Percentiles rank a stretch among this genome's conserved stretches.
Evolutionary conservation across 2,797 vertebrate genomes (phyloP).

Genomic region (Benthosema pterotum): DNA sequence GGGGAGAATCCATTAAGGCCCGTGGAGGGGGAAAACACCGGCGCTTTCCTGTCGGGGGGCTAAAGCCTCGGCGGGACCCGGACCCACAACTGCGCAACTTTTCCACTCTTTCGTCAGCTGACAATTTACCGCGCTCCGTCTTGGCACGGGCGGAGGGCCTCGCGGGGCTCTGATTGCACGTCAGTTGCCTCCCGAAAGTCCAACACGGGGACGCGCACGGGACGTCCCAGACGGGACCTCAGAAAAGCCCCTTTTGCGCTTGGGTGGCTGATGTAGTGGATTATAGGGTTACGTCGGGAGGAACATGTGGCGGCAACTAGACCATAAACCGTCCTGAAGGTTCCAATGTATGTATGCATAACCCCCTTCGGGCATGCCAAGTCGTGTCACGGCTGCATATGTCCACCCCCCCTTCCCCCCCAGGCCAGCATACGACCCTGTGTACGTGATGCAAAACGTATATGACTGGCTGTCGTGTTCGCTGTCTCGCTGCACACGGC

Average conservation of each 20-base stretch:
- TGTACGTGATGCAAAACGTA: slow-evolving; percentile 54
- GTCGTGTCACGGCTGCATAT: slow-evolving; percentile 38
- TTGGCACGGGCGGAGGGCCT: slow-evolving; percentile 51
- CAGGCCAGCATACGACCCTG: slow-evolving; percentile 39
- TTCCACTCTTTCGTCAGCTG: slow-evolving; percentile 77
- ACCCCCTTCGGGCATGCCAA: slow-evolving; percentile 42
- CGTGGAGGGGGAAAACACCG: slow-evolving; percentile 72
- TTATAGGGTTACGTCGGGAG: slow-evolving; percentile 51
- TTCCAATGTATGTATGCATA: slow-evolving; percentile 54
- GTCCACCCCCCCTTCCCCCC: slow-evolving; percentile 7
- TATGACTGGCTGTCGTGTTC: slow-evolving; percentile 62
- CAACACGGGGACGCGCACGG: slow-evolving; percentile 56
- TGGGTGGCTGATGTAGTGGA: slow-evolving; percentile 65
- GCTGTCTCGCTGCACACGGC: slow-evolving; percentile 40
- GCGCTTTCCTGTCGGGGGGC: slow-evolving; percentile 74
- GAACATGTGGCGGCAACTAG: slow-evolving; percentile 46
- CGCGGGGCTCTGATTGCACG: slow-evolving; percentile 66
- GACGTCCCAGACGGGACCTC: slow-evolving; percentile 55
- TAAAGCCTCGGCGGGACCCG: slow-evolving; percentile 50
- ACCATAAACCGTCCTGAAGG: slow-evolving; percentile 52
- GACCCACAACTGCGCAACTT: slow-evolving; percentile 66
- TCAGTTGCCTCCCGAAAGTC: slow-evolving; percentile 55
- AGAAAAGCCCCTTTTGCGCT: slow-evolving; percentile 42
- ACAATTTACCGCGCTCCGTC: slow-evolving; percentile 61
- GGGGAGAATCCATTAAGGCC: slow-evolving; percentile 81